Conservation (phyloP, 2,888 invertebrate species). For the Tanypteryx hageni region DNA sequence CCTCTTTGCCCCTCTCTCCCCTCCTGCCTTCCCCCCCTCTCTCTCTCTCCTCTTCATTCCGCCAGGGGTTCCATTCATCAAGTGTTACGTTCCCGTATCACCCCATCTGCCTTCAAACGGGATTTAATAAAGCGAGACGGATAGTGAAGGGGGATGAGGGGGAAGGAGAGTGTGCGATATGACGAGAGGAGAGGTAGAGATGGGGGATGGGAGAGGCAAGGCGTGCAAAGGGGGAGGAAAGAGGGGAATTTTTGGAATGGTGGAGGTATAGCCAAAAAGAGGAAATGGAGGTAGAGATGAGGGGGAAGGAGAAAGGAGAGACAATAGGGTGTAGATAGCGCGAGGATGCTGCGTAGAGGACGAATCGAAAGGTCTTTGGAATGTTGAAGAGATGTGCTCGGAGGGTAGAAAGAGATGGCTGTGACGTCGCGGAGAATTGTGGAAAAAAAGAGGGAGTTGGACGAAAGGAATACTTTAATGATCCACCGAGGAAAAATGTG, state of each 20-base stretch:
- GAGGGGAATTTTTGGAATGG: background rate
- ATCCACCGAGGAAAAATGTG: background rate
- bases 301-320: background rate
- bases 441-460: background rate
- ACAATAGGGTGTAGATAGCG: background rate
- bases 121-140: conserved; percentile 50
- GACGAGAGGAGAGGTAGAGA: background rate
- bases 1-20: background rate
- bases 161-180: background rate
- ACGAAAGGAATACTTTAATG: background rate
- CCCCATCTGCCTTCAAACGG: conserved; percentile 36
- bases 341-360: background rate
- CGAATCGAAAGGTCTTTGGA: background rate
- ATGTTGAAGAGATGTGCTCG: background rate
- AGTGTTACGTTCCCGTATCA: conserved; percentile 22
- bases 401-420: background rate
- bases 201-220: background rate
- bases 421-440: background rate
- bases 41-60: background rate
- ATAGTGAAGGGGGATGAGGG: background rate
- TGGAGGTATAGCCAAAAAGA: background rate
- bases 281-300: background rate
- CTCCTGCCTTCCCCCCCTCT: background rate
- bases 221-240: background rate
- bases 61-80: conserved; percentile 37